Evolutionary conservation across 2,797 vertebrate genomes (phyloP), one percentile per base, ranked within the genome.

Genomic region (Tamandua tetradactyla): DNA sequence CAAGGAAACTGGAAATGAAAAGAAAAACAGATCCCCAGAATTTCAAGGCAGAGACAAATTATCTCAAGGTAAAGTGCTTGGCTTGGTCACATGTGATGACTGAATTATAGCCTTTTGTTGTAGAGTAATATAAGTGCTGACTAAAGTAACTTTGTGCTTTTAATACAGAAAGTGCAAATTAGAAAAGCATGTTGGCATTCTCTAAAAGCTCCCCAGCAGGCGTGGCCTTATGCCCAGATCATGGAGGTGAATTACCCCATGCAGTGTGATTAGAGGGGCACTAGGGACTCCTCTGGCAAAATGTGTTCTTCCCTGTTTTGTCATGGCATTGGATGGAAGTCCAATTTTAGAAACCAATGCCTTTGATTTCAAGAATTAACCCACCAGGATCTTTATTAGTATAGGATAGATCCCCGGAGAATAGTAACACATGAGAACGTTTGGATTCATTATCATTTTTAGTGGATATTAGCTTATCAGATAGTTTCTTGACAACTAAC

Each of bases 1-100:
- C 62, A 94, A 59, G 74, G 81, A 90, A 96, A 81, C 83, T 89
- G 30, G 55, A 85, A 92, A 91, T 96, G 91, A 96, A 94, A 94
- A 94, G 59, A 86, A 96, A 96, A 96, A 94, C 89, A 95, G 87
- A 89, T 52, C 6, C 8, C 32, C 78, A 59, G 42, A 52, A 68
- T 96, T 95, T 96, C 55, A 94, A 91, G 76, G 75, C 71, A 93
- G 76, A 94, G 47, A 93, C 25, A 89, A 81, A 96, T 89, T 79
- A 89, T 82, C 78, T 95, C 76, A 71, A 72, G 84, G 92, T 96
- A 69, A 86, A 94, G 75, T 80, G 55, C 32, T 57, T 91, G 89
- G 35, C 83, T 47, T 89, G 79, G 52, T 91, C 80, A 42, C 30
- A 74, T 40, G 55, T 74, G 94, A 94, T 49, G 40, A 81, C 75